These are phyloP conservation scores for Diabrotica virgifera DNA, from an alignment of 1,140 invertebrate species.

Conservation along the genomic window DNA sequence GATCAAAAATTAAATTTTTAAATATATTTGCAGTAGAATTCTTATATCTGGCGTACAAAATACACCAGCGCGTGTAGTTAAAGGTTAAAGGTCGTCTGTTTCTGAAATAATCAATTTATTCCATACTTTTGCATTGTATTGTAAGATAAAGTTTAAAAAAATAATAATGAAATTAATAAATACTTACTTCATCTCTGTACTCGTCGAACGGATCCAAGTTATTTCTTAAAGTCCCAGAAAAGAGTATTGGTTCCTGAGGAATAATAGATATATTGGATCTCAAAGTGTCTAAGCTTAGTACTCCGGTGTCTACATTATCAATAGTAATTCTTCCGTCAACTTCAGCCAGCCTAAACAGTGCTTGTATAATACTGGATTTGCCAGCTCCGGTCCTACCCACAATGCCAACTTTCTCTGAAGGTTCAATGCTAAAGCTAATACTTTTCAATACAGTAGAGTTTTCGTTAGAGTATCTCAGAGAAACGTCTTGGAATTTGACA, in stretches of 20 bases:
- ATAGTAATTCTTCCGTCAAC: slow-evolving; percentile 65
- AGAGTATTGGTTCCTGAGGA: slow-evolving; percentile 70
- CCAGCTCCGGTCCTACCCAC: slow-evolving; percentile 60
- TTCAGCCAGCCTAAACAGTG: slow-evolving; percentile 62
- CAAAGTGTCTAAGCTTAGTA: slow-evolving; percentile 56
- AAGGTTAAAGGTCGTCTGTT: too few species aligned
- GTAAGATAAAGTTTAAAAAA: too few species aligned
- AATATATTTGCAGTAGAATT: too few species aligned
- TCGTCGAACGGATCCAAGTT: slow-evolving; percentile 60
- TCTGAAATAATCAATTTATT: too few species aligned
- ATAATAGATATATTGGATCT: slow-evolving; percentile 66
- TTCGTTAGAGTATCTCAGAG: slow-evolving; percentile 62
- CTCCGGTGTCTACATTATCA: slow-evolving; percentile 54
- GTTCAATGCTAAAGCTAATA: slow-evolving; percentile 58
- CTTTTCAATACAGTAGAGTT: slow-evolving; percentile 65
- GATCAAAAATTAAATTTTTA: too few species aligned
- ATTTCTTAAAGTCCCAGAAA: slow-evolving; percentile 64
- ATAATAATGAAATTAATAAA: neutral
- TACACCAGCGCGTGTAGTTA: too few species aligned
- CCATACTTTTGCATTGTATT: too few species aligned
- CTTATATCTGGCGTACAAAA: too few species aligned
- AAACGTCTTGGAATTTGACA: slow-evolving; percentile 51
- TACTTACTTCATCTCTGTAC: slow-evolving; percentile 53
- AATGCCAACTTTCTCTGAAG: slow-evolving; percentile 63
- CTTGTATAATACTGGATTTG: slow-evolving; percentile 73